A percentile compares a stretch with the other conserved stretches of the same genome.
Conservation (phyloP, 2,888 invertebrate genomes). For the Penaeus monodon region DNA sequence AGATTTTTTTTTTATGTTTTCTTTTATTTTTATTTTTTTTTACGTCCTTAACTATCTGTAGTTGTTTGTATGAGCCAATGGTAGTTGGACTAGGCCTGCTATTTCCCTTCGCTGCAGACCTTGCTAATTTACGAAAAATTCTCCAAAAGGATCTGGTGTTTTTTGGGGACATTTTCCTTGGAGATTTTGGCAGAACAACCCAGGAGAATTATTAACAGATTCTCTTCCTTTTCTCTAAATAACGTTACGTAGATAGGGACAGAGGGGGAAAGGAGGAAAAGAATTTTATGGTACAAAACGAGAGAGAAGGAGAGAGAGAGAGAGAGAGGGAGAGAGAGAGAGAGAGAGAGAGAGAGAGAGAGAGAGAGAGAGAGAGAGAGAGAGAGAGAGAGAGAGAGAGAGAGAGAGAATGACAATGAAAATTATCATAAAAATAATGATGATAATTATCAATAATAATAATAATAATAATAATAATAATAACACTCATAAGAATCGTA, state of each 20-base stretch:
- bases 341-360: not conserved
- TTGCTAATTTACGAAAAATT: constrained; percentile 35
- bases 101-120: constrained; percentile 29
- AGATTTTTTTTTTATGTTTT: constrained; percentile 22
- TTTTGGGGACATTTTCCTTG: no score
- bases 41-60: constrained; percentile 11
- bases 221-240: no score
- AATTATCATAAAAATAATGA: constrained; percentile 7
- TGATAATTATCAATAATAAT: not conserved
- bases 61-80: constrained; percentile 57
- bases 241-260: no score
- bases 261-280: no score
- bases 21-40: not conserved
- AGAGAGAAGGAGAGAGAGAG: no score
- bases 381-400: not conserved
- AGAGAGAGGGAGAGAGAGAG: not conserved
- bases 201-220: no score
- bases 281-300: no score
- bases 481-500: constrained; percentile 13
- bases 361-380: no score
- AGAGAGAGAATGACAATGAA: not conserved
- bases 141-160: no score
- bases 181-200: no score
- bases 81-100: constrained; percentile 46
- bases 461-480: constrained; percentile 6